These are phyloP conservation scores for Drosophila macrothrix DNA, from an alignment of 2,888 invertebrate genomes.

Conservation along the genomic window DNA sequence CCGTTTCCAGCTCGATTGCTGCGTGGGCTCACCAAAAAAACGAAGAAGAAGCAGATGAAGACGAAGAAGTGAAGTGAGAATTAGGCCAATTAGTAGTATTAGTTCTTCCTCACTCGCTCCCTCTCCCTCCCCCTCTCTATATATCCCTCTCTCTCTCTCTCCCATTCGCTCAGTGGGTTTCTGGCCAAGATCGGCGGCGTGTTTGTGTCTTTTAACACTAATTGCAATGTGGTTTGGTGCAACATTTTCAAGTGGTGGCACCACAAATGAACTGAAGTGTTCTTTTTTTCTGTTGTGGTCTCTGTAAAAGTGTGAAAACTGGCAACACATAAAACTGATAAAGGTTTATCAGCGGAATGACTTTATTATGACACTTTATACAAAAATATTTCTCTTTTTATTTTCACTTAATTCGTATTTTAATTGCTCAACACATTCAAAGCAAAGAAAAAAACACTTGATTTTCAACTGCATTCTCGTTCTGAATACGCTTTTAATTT, in stretches of 20 bases:
- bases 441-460: slow-evolving; percentile 3
- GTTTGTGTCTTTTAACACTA: slow-evolving; percentile 77
- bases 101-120: slow-evolving; percentile 48
- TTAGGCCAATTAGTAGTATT: slow-evolving; percentile 77
- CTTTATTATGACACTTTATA: neutral
- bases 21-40: slow-evolving; percentile 53
- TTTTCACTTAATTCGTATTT: slow-evolving; percentile 12
- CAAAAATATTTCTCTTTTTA: neutral
- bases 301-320: slow-evolving; percentile 10
- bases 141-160: neutral
- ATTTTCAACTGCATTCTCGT: slow-evolving; percentile 10
- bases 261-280: slow-evolving; percentile 29
- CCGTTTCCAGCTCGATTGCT: slow-evolving; percentile 41
- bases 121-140: slow-evolving; percentile 3
- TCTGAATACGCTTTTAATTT: slow-evolving; percentile 1
- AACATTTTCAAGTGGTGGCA: slow-evolving; percentile 40
- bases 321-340: neutral
- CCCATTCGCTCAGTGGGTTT: slow-evolving; percentile 3
- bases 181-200: slow-evolving; percentile 47
- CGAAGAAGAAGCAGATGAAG: neutral
- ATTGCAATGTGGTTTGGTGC: slow-evolving; percentile 56
- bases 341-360: slow-evolving; percentile 1
- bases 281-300: neutral
- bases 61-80: slow-evolving; percentile 60
- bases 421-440: slow-evolving; percentile 13